These are phyloP conservation scores for Pogonomyrmex barbatus DNA, from an alignment of 1,140 invertebrate genomes.

Conservation along the genomic window DNA sequence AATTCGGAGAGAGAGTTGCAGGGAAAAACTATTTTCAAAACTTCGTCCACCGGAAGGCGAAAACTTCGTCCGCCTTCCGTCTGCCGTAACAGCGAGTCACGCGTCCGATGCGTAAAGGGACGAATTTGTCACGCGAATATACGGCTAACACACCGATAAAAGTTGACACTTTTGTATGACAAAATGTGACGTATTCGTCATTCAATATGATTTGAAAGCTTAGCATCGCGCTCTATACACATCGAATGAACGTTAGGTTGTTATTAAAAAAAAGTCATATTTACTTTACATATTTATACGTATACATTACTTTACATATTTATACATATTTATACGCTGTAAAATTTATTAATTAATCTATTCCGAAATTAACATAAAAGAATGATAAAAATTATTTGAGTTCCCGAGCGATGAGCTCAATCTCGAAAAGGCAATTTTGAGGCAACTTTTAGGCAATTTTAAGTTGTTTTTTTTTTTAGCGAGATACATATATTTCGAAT, in stretches of 20 bases:
- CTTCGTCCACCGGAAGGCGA: not conserved
- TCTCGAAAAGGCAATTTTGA: not conserved
- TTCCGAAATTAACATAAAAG: not conserved
- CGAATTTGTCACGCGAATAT: conserved; percentile 38
- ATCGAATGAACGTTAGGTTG: not conserved
- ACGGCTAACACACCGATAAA: conserved; percentile 22
- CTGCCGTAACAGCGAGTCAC: conserved; percentile 26
- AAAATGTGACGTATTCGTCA: conserved; percentile 8
- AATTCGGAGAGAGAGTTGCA: conserved; percentile 32
- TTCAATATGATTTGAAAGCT: not conserved
- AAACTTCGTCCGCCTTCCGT: conserved; percentile 19
- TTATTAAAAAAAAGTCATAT: not conserved
- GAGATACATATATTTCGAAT: not conserved
- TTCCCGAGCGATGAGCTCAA: not conserved
- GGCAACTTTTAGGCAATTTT: conserved; percentile 7
- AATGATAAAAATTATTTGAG: not conserved
- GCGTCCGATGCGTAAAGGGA: conserved; percentile 39
- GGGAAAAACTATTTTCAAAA: conserved; percentile 50
- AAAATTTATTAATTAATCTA: not conserved
- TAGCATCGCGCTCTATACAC: too few species aligned
- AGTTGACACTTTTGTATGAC: conserved; percentile 31
- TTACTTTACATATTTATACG: not conserved
- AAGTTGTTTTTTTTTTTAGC: not conserved
- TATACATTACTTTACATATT: too few species aligned
- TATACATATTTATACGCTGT: not conserved